Evolutionary conservation across 2,113 vertebrate species (phyloP).

Genomic region (Onychorhynchus coronatus): DNA sequence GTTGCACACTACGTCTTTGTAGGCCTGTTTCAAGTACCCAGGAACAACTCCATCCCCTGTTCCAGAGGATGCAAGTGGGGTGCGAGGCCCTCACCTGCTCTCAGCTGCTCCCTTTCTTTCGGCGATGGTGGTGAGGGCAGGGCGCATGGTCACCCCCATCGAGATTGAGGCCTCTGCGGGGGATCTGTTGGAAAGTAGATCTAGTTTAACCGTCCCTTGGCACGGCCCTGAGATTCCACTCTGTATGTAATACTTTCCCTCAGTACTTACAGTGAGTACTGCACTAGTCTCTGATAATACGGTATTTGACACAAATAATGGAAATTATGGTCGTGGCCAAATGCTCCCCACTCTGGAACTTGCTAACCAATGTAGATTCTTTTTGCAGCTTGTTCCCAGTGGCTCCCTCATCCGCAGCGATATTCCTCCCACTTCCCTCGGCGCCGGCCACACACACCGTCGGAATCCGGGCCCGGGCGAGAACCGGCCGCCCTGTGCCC

Average conservation of each 20-base stretch:
- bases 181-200: neutral
- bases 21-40: neutral
- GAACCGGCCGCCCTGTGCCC: neutral
- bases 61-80: neutral
- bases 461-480: fast-evolving
- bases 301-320: constrained; percentile 56
- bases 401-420: neutral
- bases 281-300: constrained; percentile 17
- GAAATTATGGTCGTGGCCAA: constrained; percentile 50
- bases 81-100: neutral
- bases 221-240: neutral
- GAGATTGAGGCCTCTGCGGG: neutral
- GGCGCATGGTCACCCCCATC: fast-evolving
- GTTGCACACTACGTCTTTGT: neutral
- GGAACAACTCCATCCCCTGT: no score
- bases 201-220: neutral
- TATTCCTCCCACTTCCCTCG: neutral
- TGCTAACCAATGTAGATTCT: constrained; percentile 9
- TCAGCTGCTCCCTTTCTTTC: neutral
- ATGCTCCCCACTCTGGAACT: neutral
- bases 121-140: neutral
- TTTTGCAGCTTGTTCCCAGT: constrained; percentile 17
- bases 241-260: constrained; percentile 20
- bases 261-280: constrained; percentile 49
- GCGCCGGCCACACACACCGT: neutral